Evolutionary conservation across 2,888 invertebrate species (phyloP), one percentile per base, ranked within the genome.

Genomic region (Amaurobius ferox): DNA sequence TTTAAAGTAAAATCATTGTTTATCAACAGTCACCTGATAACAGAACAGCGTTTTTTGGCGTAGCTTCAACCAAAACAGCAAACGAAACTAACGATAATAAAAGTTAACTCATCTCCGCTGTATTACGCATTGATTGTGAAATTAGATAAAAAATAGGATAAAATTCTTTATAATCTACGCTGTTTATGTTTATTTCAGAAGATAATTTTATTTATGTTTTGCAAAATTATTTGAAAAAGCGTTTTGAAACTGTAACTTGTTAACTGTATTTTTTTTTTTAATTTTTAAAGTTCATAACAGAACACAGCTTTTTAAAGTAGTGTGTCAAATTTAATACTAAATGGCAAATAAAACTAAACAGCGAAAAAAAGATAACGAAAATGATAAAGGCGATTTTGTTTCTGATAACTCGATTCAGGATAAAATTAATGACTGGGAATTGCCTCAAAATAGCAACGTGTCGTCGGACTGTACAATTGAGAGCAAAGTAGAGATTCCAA

Each of bases 311-410:
- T 35, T 35, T 35, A 11, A 35, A 35, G 55, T 1, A 23, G 23
- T 55, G 55, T 55, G 55, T 55, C 23, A 23, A 2, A 6, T 3
- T 55, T 16, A 9, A 13, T 44, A 7, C 16, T 64, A 13, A 1
- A 85, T 85, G 83, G 35, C 77, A 16, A 78, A 64, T 66, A 83
- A 77, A 71, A 16, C 66, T 7, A 83, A 76, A 16, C 77, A 71
- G 11, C 55, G 76, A 7, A 85, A 77, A 39, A 77, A 85, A 72
- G 32, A 9, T 40, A 71, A 62, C 0, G 70, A 23, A 23, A 55
- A n/a, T 6, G 5, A 23, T 55, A 23, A 55, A 23, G 23, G 16
- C 23, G 16, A 55, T 6, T 1, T 7, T 16, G 5, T 23, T 5
- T 5, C 23, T 19, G 11, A 23, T 2, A 5, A 55, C 23, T 23